A percentile compares a stretch with the other conserved stretches of the same genome.
These are phyloP conservation scores for Ethmia dodecea DNA, from an alignment of 2,888 invertebrate species.

Conservation along the genomic window DNA sequence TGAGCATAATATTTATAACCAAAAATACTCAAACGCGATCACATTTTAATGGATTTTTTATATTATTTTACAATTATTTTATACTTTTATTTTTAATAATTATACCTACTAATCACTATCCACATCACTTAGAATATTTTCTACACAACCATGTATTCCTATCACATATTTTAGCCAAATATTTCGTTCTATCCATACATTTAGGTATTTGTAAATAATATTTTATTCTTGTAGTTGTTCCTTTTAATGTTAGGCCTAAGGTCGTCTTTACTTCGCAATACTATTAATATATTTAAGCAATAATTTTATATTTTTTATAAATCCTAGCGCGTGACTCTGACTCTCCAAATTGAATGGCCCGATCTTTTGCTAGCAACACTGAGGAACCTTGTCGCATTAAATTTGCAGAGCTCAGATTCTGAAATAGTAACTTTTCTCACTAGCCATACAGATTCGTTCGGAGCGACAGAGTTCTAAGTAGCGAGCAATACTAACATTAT, in stretches of 20 bases:
- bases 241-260: constrained; percentile 68
- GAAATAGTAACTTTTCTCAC: constrained; percentile 18
- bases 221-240: constrained; percentile 68
- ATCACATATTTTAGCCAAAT: constrained; percentile 72
- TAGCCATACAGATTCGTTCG: constrained; percentile 25
- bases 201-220: constrained; percentile 70
- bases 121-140: constrained; percentile 43
- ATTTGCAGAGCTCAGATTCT: constrained; percentile 30
- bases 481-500: constrained; percentile 26
- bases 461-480: constrained; percentile 40
- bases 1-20: constrained; percentile 54
- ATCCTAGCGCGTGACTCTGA: constrained; percentile 32
- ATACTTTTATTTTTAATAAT: constrained; percentile 1
- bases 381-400: constrained; percentile 25
- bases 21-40: constrained; percentile 64
- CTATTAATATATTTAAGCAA: constrained; percentile 67
- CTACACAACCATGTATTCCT: constrained; percentile 59
- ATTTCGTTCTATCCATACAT: constrained; percentile 61
- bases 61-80: constrained; percentile 47
- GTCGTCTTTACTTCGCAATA: constrained; percentile 71
- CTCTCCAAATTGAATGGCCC: constrained; percentile 34
- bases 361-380: constrained; percentile 24
- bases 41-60: constrained; percentile 50
- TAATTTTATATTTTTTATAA: constrained; percentile 59
- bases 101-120: not conserved